phyloP scores from a whole-genome alignment of 2,797 vertebrate species.

The Lagodon rhomboides region DNA sequence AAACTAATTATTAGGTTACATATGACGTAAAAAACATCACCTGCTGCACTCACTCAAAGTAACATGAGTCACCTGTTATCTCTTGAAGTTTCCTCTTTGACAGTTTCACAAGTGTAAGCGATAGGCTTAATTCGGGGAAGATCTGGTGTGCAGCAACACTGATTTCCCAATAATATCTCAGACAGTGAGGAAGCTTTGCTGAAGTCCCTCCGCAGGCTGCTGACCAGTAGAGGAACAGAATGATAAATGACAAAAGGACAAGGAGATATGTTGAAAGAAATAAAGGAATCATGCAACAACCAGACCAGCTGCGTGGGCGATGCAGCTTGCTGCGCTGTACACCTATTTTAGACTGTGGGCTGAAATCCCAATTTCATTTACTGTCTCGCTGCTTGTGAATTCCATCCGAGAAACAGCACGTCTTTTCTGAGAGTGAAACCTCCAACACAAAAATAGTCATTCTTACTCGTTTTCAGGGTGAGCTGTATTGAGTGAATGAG shows the following conservation, averaged over 20 bases:
- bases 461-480: background rate
- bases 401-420: background rate
- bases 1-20: conserved; percentile 37
- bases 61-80: background rate
- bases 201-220: background rate
- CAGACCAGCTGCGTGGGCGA: background rate
- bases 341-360: background rate
- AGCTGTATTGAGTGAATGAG: conserved; percentile 1
- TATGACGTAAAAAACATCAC: background rate
- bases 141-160: background rate
- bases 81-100: background rate
- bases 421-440: conserved; percentile 38
- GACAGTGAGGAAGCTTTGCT: background rate
- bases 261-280: background rate
- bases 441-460: background rate
- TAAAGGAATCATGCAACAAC: background rate
- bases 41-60: background rate
- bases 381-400: background rate
- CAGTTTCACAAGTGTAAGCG: background rate
- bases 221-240: background rate
- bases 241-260: background rate
- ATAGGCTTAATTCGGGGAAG: background rate
- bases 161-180: background rate
- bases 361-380: background rate
- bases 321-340: background rate